Conservation (phyloP, 2,888 invertebrate genomes). For the Chrysodeixis includens region DNA sequence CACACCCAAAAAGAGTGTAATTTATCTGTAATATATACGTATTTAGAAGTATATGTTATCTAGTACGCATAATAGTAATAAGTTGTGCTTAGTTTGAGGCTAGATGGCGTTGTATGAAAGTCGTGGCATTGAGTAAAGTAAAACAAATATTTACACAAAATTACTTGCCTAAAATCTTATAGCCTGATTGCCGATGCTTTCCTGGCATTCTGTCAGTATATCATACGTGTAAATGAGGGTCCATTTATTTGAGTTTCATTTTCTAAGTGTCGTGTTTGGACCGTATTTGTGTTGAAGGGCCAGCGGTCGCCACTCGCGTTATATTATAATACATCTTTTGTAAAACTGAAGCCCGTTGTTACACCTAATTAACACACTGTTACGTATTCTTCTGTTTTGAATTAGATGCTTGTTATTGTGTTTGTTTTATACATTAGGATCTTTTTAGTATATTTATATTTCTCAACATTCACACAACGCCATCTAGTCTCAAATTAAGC, state of each 20-base stretch:
- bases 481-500: too few relatives aligned
- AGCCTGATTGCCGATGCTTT: neutral
- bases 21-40: too few relatives aligned
- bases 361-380: slow-evolving; percentile 29
- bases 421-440: neutral
- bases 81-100: too few relatives aligned
- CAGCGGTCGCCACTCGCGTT: slow-evolving; percentile 30
- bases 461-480: too few relatives aligned
- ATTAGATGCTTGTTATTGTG: neutral
- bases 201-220: slow-evolving; percentile 46
- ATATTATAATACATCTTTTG: slow-evolving; percentile 21
- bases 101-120: too few relatives aligned
- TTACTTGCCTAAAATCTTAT: too few relatives aligned
- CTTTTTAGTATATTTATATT: too few relatives aligned
- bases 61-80: too few relatives aligned
- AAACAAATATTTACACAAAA: too few relatives aligned
- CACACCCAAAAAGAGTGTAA: too few relatives aligned
- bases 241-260: slow-evolving; percentile 76
- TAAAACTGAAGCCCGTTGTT: slow-evolving; percentile 27
- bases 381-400: slow-evolving; percentile 15
- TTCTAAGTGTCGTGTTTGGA: slow-evolving; percentile 69
- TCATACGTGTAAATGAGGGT: slow-evolving; percentile 71
- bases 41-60: too few relatives aligned
- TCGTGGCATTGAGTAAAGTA: too few relatives aligned
- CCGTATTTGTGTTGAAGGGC: slow-evolving; percentile 49